Percentiles rank a stretch among this genome's conserved stretches.
Evolutionary conservation across 2,888 invertebrate genomes (phyloP).

Genomic region (Brachycybe producta): DNA sequence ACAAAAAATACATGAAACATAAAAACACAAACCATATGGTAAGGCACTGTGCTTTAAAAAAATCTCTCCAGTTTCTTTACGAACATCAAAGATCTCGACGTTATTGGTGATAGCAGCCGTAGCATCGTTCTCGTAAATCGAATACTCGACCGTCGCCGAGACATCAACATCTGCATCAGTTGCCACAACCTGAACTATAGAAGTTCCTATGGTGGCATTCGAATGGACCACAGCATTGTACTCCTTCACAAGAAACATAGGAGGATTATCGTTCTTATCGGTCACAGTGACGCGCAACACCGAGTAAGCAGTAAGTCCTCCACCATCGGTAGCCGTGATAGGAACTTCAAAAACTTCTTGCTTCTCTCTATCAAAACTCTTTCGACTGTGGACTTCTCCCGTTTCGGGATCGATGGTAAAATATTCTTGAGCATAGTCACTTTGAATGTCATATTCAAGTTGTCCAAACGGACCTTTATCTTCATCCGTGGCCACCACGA

Average conservation of each 20-base stretch:
- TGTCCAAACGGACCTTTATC: constrained; percentile 58
- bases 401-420: constrained; percentile 36
- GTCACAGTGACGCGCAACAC: constrained; percentile 59
- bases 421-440: constrained; percentile 31
- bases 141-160: constrained; percentile 57
- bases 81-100: constrained; percentile 57
- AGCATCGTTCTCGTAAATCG: constrained; percentile 53
- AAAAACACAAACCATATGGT: constrained; percentile 16
- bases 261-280: constrained; percentile 85
- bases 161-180: constrained; percentile 64
- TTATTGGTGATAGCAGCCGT: constrained; percentile 42
- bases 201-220: constrained; percentile 30
- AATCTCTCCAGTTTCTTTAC: constrained; percentile 59
- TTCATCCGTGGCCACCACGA: constrained; percentile 64
- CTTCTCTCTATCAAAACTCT: constrained; percentile 32
- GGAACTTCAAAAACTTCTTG: constrained; percentile 30
- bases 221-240: constrained; percentile 34
- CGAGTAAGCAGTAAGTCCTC: constrained; percentile 30
- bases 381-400: constrained; percentile 31
- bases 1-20: not conserved
- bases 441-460: constrained; percentile 44
- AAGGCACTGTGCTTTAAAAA: constrained; percentile 37
- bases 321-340: constrained; percentile 34
- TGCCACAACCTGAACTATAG: constrained; percentile 35
- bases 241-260: constrained; percentile 50